Evolutionary conservation across 1,140 invertebrate genomes (phyloP), one percentile per base, ranked within the genome.

Genomic region (Alviniconcha marisindica): DNA sequence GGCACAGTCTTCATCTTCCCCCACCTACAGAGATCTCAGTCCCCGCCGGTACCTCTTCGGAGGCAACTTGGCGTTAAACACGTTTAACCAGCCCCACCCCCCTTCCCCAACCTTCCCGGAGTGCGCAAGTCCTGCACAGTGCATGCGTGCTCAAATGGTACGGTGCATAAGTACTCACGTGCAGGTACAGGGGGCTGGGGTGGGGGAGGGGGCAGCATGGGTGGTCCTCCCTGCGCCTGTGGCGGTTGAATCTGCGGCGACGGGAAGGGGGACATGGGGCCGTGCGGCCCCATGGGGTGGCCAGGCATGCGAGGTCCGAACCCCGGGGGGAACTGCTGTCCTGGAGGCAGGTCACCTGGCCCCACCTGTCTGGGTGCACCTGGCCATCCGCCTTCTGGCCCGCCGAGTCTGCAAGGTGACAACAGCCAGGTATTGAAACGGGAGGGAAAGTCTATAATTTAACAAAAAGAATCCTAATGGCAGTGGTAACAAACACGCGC

Each of bases 121-220:
- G n/a, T n/a, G n/a, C n/a, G n/a, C n/a, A n/a, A n/a, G n/a, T n/a
- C n/a, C n/a, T n/a, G n/a, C n/a, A n/a, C n/a, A n/a, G n/a, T n/a
- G n/a, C n/a, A n/a, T n/a, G n/a, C n/a, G n/a, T n/a, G n/a, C n/a
- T n/a, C n/a, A n/a, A n/a, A n/a, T n/a, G n/a, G n/a, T n/a, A n/a
- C n/a, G n/a, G n/a, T n/a, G n/a, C n/a, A n/a, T n/a, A n/a, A n/a
- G n/a, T 78, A 83, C 84, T 97, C 96, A 69, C 95, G 96, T 71
- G 84, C 77, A 15, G 88, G 90, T 31, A 88, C 86, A 12, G 88
- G 88, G 40, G 87, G 95, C 71, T 85, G 89, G 24, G 89, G 86
- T 31, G 87, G 86, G 28, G 89, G 88, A 31, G 84, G 79, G 2
- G 73, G 36, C 82, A 81, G 44, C 81, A 81, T 60, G 28, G 82